These are phyloP conservation scores for Caenorhabditis briggsae DNA, from an alignment of 1,140 invertebrate genomes.

Conservation along the genomic window DNA sequence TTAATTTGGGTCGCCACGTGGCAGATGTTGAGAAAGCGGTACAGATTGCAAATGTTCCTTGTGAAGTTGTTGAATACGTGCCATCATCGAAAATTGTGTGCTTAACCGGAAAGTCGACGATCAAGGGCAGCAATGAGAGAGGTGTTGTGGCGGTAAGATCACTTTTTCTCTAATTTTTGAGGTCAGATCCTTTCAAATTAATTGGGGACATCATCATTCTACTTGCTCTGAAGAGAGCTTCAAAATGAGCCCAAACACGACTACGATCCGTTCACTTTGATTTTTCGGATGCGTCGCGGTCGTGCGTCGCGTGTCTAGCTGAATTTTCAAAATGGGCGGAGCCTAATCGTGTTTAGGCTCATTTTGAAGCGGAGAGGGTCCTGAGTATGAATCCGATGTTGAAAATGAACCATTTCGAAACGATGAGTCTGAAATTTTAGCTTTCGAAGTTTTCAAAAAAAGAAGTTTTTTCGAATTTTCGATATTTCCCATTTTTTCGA, in stretches of 20 bases:
- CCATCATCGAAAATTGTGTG: conserved; percentile 73
- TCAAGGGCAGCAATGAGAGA: conserved; percentile 53
- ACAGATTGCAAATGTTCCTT: conserved; percentile 89
- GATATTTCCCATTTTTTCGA: too few relatives aligned
- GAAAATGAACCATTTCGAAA: too few relatives aligned
- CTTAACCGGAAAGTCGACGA: conserved; percentile 67
- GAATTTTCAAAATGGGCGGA: too few relatives aligned
- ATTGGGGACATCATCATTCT: too few relatives aligned
- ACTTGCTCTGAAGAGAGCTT: too few relatives aligned
- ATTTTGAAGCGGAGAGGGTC: too few relatives aligned
- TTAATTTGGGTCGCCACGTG: conserved; percentile 90
- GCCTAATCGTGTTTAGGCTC: too few relatives aligned
- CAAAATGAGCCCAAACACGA: too few relatives aligned
- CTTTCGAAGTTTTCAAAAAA: not conserved
- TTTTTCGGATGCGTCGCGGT: too few relatives aligned
- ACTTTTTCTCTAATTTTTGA: not conserved
- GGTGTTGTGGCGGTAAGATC: conserved; percentile 39
- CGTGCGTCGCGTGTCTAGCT: too few relatives aligned
- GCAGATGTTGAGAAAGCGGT: conserved; percentile 92
- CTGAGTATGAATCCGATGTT: too few relatives aligned
- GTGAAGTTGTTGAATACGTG: conserved; percentile 83
- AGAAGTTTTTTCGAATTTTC: not conserved
- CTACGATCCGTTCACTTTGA: too few relatives aligned
- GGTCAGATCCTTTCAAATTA: not conserved
- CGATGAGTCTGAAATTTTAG: not conserved